These are phyloP conservation scores for Polypterus senegalus DNA, from an alignment of 2,113 vertebrate species.

Conservation along the genomic window DNA sequence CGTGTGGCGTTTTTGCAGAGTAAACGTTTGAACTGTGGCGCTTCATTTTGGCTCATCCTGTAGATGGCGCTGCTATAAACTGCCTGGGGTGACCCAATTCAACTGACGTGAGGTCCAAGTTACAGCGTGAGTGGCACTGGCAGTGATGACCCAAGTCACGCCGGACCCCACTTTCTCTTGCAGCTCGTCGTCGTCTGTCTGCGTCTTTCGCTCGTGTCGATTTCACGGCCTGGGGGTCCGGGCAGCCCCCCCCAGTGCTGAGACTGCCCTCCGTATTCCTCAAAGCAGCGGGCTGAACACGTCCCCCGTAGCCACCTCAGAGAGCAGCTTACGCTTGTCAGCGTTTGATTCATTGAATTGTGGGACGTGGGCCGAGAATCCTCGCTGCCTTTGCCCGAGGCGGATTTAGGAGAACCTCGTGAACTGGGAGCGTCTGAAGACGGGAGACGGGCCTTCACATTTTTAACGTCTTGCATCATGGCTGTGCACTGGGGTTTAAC, in stretches of 20 bases:
- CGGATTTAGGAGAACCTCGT: constrained; percentile 40
- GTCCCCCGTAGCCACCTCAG: constrained; percentile 46
- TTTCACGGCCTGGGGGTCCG: too few species aligned
- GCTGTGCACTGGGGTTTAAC: constrained; percentile 22
- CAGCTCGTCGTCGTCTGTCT: background rate
- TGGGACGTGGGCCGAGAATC: constrained; percentile 52
- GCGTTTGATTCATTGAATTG: constrained; percentile 56
- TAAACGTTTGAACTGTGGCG: too few species aligned
- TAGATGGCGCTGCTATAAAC: too few species aligned
- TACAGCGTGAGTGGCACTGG: constrained; percentile 14
- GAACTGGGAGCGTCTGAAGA: constrained; percentile 20
- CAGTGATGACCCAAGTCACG: constrained; percentile 18
- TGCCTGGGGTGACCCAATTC: too few species aligned
- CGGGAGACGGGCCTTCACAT: constrained; percentile 28
- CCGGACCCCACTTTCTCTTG: constrained; percentile 15
- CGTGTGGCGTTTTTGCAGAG: too few species aligned
- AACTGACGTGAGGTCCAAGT: constrained; percentile 34
- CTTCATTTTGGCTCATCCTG: too few species aligned
- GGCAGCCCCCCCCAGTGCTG: too few species aligned
- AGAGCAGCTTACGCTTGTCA: constrained; percentile 51
- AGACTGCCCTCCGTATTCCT: too few species aligned
- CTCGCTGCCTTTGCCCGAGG: constrained; percentile 50
- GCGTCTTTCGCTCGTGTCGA: too few species aligned
- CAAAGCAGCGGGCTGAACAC: constrained; percentile 8
- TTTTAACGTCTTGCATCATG: constrained; percentile 38